Evolutionary conservation across 2,797 vertebrate species (phyloP).

Genomic region (Pelodytes ibericus): DNA sequence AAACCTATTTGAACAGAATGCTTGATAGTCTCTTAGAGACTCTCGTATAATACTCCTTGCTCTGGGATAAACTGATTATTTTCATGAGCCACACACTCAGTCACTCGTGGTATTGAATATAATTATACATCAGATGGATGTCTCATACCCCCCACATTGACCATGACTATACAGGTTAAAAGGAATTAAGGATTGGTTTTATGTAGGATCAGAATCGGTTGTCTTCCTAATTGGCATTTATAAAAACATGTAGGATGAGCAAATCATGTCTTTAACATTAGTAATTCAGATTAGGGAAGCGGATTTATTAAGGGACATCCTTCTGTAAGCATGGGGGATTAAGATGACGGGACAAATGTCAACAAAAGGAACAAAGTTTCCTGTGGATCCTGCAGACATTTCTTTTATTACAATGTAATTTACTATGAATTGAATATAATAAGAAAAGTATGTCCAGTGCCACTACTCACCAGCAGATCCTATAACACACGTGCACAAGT

Average conservation of each 20-base stretch:
- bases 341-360: too few relatives aligned
- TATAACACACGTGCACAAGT: too few relatives aligned
- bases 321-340: too few relatives aligned
- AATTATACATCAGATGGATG: background rate
- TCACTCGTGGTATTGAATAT: background rate
- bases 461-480: too few relatives aligned
- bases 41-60: background rate
- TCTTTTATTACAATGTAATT: too few relatives aligned
- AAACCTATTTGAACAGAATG: conserved; percentile 24
- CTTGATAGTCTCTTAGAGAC: background rate
- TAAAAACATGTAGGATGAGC: too few relatives aligned
- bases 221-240: too few relatives aligned
- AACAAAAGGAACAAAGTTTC: too few relatives aligned
- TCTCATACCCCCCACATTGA: background rate
- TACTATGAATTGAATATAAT: too few relatives aligned
- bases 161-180: background rate
- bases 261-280: background rate
- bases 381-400: too few relatives aligned
- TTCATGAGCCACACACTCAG: background rate
- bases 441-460: too few relatives aligned
- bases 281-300: background rate
- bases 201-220: background rate
- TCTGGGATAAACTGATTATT: background rate
- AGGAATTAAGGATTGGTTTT: background rate
- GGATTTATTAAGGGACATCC: too few relatives aligned